phyloP scores from a whole-genome alignment of 2,888 invertebrate species.

The Dinocampus coccinellae region DNA sequence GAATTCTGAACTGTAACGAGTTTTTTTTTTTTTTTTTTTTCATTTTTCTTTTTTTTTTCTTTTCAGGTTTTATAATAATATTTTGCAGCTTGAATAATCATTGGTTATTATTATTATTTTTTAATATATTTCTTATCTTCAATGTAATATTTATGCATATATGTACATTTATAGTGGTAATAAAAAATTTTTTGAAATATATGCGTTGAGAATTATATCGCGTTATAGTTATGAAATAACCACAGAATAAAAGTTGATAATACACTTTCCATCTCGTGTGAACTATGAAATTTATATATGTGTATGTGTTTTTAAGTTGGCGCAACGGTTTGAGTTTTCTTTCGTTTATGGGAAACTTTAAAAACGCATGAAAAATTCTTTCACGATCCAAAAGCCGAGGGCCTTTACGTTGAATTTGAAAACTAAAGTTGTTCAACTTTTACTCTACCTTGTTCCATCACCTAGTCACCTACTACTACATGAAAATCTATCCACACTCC shows the following conservation, averaged over 20 bases:
- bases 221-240: constrained; percentile 49
- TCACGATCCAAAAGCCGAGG: not conserved
- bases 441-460: not conserved
- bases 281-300: not conserved
- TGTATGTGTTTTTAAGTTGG: not conserved
- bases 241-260: constrained; percentile 52
- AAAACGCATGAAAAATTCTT: constrained; percentile 42
- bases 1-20: not conserved
- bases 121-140: not conserved
- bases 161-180: constrained; percentile 1
- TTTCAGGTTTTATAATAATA: not conserved
- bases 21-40: not conserved
- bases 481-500: not conserved
- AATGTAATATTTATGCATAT: not conserved
- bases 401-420: constrained; percentile 2
- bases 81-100: not conserved
- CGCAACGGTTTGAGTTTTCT: constrained; percentile 26
- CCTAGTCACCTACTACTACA: not conserved
- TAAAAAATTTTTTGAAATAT: constrained; percentile 12
- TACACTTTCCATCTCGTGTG: constrained; percentile 42
- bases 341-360: constrained; percentile 44
- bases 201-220: constrained; percentile 43
- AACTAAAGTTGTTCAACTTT: constrained; percentile 8
- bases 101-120: not conserved
- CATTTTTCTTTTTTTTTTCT: not conserved